These are phyloP conservation scores for Sus cebifrons DNA, from an alignment of 2,797 vertebrate species.

Conservation along the genomic window DNA sequence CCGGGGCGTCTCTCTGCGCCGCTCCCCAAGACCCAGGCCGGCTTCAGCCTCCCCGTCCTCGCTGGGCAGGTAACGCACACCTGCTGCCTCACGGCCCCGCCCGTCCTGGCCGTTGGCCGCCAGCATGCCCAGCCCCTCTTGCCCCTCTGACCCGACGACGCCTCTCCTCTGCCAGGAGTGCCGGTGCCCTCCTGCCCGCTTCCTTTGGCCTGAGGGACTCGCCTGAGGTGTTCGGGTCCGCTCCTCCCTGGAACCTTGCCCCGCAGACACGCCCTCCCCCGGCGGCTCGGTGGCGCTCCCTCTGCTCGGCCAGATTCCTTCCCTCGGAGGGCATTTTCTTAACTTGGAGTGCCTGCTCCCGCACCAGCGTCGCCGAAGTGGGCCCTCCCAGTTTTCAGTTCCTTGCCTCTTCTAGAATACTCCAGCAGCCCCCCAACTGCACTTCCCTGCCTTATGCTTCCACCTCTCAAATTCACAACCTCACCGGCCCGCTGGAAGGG, in stretches of 20 bases:
- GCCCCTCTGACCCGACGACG: neutral
- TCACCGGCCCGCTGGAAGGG: neutral
- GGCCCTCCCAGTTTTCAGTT: neutral
- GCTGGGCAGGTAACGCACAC: slow-evolving; percentile 64
- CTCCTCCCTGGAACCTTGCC: neutral
- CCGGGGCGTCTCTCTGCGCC: neutral
- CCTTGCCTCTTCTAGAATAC: neutral
- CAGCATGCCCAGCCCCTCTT: neutral
- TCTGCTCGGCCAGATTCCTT: neutral
- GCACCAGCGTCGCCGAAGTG: neutral
- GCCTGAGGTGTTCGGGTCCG: neutral
- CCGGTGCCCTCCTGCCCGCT: neutral
- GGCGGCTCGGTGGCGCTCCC: neutral
- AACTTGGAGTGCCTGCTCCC: neutral
- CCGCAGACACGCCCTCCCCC: slow-evolving; percentile 46
- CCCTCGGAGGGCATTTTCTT: neutral
- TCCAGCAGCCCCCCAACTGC: neutral
- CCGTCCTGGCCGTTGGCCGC: neutral
- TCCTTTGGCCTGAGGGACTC: neutral
- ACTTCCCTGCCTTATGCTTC: neutral
- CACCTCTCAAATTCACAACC: neutral
- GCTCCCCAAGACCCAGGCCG: neutral
- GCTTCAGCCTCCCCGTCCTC: neutral
- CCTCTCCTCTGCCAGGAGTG: neutral
- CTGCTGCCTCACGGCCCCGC: slow-evolving; percentile 73